Percentiles rank a stretch among this genome's conserved stretches.
Conservation (phyloP, 1,140 invertebrate species). For the Cylas formicarius region DNA sequence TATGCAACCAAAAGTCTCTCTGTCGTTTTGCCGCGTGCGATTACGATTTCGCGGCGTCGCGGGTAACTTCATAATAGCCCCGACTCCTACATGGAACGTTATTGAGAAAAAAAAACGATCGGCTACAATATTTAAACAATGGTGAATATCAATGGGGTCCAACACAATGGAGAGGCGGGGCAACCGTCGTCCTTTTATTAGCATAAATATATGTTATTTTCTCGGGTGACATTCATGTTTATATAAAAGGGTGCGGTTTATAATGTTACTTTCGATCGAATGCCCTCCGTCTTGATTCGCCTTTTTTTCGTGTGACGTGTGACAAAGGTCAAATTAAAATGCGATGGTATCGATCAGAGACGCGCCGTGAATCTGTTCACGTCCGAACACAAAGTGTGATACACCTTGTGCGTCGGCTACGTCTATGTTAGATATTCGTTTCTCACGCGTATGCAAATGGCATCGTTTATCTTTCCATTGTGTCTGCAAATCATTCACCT, state of each 20-base stretch:
- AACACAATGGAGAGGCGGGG: conserved; percentile 30
- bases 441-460: no score
- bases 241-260: conserved; percentile 14
- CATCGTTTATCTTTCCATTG: no score
- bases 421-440: no score
- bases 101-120: conserved; percentile 19
- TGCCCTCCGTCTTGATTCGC: no score
- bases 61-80: conserved; percentile 7
- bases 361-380: no score
- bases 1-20: conserved; percentile 12
- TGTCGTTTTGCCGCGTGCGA: conserved; percentile 3
- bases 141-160: conserved; percentile 31
- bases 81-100: conserved; percentile 4
- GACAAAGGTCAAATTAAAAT: no score
- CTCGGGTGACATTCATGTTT: conserved; percentile 18
- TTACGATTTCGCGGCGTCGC: conserved; percentile 19
- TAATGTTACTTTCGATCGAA: no score
- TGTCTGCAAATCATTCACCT: no score
- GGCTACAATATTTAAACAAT: conserved; percentile 26
- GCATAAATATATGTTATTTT: conserved; percentile 34
- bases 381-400: no score
- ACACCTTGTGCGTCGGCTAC: no score
- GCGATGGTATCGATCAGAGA: no score
- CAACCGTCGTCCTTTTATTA: conserved; percentile 22
- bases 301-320: no score